Base-by-base conservation (phyloP, 2,797 vertebrate genomes). In the Euthynnus affinis region DNA sequence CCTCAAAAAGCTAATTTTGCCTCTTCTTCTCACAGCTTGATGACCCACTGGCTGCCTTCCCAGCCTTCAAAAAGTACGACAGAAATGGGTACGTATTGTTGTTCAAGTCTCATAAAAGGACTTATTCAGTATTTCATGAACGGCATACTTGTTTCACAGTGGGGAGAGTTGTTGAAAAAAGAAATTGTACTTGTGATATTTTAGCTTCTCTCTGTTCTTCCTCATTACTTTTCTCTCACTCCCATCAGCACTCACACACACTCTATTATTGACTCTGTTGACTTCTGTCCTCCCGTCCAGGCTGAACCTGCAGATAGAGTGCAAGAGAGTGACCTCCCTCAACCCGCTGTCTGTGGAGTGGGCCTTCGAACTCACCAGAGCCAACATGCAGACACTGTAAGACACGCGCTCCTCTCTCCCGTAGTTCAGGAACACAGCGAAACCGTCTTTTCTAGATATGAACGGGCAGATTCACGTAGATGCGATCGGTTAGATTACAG, bases 341-440 rank as follows among this genome's bases (percentile, higher is more conserved):
- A 96, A 96, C 65, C 94, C 96, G 1, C 92, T 96, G 82, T 97
- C 96, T 0, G 94, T 98, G 82, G 97, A 98, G 65, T 98, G 97
- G 98, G 97, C 97, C 65, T 98, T 98, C 32, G 96, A 97, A 82
- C 95, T 99, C 80, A 98, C 97, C 89, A 97, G 97, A 93, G 94
- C 93, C 88, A 99, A 99, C 95, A 98, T 99, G 98, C 98, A 98
- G 90, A 92, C 94, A 0, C 94, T 99, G 98, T 98, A 96, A 97
- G 97, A 76, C 49, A 23, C 67, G 42, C 20, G 4, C 23, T 64
- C 22, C 66, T 10, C 51, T 76, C 23, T 53, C n/a, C n/a, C 49
- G 18, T 55, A 49, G 65, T 9, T 72, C 10, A 66, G 52, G 25
- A 60, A 34, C 34, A 17, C 40, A 25, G 58, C 22, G 71, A 75